Evolutionary conservation across 2,113 vertebrate species (phyloP), one percentile per base, ranked within the genome.

Genomic region (Muntiacus reevesi): DNA sequence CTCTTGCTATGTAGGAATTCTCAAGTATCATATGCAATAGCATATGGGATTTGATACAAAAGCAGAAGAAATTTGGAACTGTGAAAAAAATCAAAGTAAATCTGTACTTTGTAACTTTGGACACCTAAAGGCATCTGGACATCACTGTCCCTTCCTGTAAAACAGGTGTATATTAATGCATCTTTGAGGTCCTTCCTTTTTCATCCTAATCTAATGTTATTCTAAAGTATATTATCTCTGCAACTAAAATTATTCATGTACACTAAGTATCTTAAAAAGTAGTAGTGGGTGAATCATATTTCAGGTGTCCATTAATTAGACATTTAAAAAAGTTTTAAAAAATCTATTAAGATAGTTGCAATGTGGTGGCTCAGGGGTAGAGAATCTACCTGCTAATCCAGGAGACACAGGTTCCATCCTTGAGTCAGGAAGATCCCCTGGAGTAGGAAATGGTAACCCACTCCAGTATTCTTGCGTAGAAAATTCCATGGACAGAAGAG

Each of bases 21-120:
- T 88, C 54, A 96, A 87, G 59, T 15, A 79, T 54, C 9, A 60
- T 62, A 45, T 79, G 5, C 30, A 67, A 43, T 79, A 93, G 16
- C 36, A 89, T 60, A 40, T 57, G 33, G 50, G 28, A 50, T 79
- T 94, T 76, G 30, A 76, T 94, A 47, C 36, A 94, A 89, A 36
- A 90, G 81, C 8, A 91, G 55, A 74, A 93, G 83, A 89, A 94
- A 79, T 78, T 21, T 94, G 25, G 4, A 95, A 40, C 43, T 95
- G 25, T 74, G 71, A 89, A 95, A 81, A 81, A 97, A 95, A 83
- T 60, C 28, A 59, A 93, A 95, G 59, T 78, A 94, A 71, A 74
- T 45, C 36, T 96, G 33, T n/a, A 30, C 23, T 94, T 90, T 64
- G 12, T 96, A n/a, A 96, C 23, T 59, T 78, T 57, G 43, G 52